phyloP scores from a whole-genome alignment of 2,888 invertebrate genomes.

The Aplocera efformata region DNA sequence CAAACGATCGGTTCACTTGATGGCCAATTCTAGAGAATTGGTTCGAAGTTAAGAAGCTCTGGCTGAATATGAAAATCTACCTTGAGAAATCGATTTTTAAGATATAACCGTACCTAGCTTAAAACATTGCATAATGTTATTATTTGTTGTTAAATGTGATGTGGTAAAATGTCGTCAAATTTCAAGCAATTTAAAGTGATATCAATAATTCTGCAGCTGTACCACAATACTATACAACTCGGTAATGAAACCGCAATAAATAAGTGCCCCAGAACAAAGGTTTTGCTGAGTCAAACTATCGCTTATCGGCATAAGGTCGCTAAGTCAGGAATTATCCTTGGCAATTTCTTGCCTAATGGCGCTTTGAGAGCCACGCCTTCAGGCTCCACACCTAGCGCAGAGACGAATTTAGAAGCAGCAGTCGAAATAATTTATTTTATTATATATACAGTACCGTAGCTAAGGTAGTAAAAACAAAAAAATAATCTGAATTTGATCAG shows the following conservation, averaged over 20 bases:
- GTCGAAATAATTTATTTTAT: too few relatives aligned
- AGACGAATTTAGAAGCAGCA: constrained; percentile 34
- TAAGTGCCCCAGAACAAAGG: constrained; percentile 20
- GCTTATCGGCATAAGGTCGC: constrained; percentile 28
- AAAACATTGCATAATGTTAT: too few relatives aligned
- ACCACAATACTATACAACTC: constrained; percentile 1
- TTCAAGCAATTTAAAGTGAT: too few relatives aligned
- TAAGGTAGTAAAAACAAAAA: too few relatives aligned
- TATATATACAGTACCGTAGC: too few relatives aligned
- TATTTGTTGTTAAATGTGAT: too few relatives aligned
- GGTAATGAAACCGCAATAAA: constrained; percentile 17
- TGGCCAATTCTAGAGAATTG: too few relatives aligned
- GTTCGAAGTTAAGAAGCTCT: too few relatives aligned
- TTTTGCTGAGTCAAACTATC: constrained; percentile 25
- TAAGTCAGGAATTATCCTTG: constrained; percentile 37
- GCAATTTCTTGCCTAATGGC: constrained; percentile 39
- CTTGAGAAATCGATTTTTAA: neutral
- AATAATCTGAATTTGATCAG: too few relatives aligned
- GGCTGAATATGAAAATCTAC: neutral
- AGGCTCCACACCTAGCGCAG: constrained; percentile 32
- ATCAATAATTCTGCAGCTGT: too few relatives aligned
- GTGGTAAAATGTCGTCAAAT: too few relatives aligned
- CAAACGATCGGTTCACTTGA: constrained; percentile 43
- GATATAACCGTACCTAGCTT: too few relatives aligned
- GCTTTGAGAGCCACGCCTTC: constrained; percentile 28